Evolutionary conservation across 2,113 vertebrate species (phyloP).

Genomic region (Anhinga anhinga): DNA sequence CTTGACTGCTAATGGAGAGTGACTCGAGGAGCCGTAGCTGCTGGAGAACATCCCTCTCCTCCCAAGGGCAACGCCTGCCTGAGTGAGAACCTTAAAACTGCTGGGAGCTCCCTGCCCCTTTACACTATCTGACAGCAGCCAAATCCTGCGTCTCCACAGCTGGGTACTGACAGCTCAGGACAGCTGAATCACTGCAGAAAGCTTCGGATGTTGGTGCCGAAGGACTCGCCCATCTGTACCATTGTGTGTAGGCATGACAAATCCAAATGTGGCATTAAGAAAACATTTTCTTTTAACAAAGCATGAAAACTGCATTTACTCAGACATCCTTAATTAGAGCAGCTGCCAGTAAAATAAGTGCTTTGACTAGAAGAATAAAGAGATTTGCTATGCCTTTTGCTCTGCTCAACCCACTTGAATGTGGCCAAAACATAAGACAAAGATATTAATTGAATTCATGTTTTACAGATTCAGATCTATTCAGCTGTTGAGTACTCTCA

Average conservation of each 20-base stretch:
- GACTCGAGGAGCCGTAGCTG: not conserved
- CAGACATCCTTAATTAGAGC: slow-evolving; percentile 39
- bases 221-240: slow-evolving; percentile 10
- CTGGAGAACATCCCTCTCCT: not conserved
- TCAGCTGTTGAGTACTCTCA: slow-evolving; percentile 30
- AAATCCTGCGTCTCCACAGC: not conserved
- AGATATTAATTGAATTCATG: slow-evolving; percentile 24
- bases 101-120: not conserved
- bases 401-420: not conserved
- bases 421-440: slow-evolving; percentile 32
- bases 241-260: not conserved
- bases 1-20: not conserved
- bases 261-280: not conserved
- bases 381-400: slow-evolving; percentile 25
- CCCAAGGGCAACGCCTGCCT: not conserved
- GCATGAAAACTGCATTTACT: slow-evolving; percentile 29
- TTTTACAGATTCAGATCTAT: not conserved
- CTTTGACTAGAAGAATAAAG: slow-evolving; percentile 25
- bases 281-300: slow-evolving; percentile 21
- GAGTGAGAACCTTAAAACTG: not conserved
- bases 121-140: not conserved
- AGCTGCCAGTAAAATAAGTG: slow-evolving; percentile 45
- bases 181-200: slow-evolving; percentile 19
- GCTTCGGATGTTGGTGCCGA: not conserved
- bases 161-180: slow-evolving; percentile 31